phyloP scores from a whole-genome alignment of 2,113 vertebrate genomes.

The Boulengeromyrus knoepffleri region DNA sequence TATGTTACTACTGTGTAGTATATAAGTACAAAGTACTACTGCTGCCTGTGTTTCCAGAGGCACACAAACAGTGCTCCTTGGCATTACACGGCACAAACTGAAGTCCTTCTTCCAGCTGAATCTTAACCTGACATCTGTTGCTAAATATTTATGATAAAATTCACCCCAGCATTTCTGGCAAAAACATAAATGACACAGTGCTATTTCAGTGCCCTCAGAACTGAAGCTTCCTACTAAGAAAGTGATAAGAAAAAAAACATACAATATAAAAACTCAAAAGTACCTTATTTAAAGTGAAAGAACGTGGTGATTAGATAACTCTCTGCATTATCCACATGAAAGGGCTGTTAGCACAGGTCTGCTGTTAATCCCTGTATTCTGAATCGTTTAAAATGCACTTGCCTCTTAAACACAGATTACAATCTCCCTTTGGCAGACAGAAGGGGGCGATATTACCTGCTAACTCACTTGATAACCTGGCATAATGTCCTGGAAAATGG shows the following conservation, averaged over 20 bases:
- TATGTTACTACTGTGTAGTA: not conserved
- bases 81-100: not conserved
- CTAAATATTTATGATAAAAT: not conserved
- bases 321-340: not conserved
- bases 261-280: not conserved
- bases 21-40: not conserved
- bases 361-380: not conserved
- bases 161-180: not conserved
- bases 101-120: not conserved
- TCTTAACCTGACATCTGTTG: not conserved
- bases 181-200: not conserved
- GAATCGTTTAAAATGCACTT: not conserved
- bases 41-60: not conserved
- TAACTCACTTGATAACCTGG: not conserved
- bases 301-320: not conserved
- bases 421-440: not conserved
- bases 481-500: not conserved
- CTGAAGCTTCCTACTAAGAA: not conserved
- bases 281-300: not conserved
- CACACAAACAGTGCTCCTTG: not conserved
- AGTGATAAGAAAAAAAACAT: not conserved
- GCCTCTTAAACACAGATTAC: not conserved
- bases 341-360: not conserved
- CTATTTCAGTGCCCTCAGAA: not conserved
- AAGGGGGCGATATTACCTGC: conserved; percentile 8